A percentile compares a stretch with the other conserved stretches of the same genome.
These are phyloP conservation scores for Heterodera schachtii DNA, from an alignment of 1,140 invertebrate genomes.

Conservation along the genomic window DNA sequence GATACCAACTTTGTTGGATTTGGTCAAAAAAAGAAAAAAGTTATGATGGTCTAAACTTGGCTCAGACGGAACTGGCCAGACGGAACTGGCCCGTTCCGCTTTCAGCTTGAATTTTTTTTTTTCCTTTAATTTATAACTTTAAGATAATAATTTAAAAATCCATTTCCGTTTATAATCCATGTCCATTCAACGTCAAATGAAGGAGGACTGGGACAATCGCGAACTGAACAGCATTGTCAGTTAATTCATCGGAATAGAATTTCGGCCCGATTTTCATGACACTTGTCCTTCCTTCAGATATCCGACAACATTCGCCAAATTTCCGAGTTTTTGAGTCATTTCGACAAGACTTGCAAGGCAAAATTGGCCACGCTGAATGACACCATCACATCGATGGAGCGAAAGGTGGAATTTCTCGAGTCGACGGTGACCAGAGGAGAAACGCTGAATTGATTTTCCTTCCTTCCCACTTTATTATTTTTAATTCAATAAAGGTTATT, in stretches of 20 bases:
- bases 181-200: slow-evolving; percentile 49
- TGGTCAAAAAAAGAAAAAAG: too few species aligned
- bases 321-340: slow-evolving; percentile 40
- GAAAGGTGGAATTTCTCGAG: slow-evolving; percentile 47
- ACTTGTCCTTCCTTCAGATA: background rate
- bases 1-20: too few species aligned
- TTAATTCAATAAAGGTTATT: too few species aligned
- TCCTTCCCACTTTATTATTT: too few species aligned
- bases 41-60: too few species aligned
- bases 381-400: slow-evolving; percentile 37
- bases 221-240: slow-evolving; percentile 45
- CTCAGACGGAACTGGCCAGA: too few species aligned
- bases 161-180: background rate
- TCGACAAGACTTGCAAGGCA: slow-evolving; percentile 40
- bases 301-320: slow-evolving; percentile 49
- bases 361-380: slow-evolving; percentile 41
- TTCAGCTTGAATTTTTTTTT: too few species aligned
- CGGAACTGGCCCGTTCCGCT: too few species aligned
- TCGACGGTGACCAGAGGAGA: slow-evolving; percentile 35
- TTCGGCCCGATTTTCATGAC: background rate
- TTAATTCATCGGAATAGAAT: background rate
- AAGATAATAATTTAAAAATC: too few species aligned
- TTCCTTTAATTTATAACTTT: too few species aligned
- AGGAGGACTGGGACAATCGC: slow-evolving; percentile 51
- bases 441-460: slow-evolving; percentile 21